phyloP scores from a whole-genome alignment of 2,888 invertebrate genomes.

The Andricus curvator region DNA sequence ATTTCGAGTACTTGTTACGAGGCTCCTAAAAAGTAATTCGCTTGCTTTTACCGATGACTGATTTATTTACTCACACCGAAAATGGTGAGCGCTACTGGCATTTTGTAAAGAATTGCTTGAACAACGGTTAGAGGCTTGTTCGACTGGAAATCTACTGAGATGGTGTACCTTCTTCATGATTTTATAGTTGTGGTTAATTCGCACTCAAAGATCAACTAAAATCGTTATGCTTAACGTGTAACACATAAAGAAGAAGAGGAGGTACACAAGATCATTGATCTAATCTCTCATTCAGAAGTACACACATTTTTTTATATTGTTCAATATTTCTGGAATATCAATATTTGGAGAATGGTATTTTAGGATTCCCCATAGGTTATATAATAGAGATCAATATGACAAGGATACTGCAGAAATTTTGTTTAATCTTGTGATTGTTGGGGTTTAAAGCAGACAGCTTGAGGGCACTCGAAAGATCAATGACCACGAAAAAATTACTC shows the following conservation, averaged over 20 bases:
- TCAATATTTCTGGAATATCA: neutral
- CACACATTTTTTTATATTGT: neutral
- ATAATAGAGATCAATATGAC: neutral
- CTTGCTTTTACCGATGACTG: conserved; percentile 20
- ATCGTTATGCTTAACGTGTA: neutral
- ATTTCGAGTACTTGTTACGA: conserved; percentile 30
- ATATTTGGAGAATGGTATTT: neutral
- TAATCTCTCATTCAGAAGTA: neutral
- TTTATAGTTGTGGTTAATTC: conserved; percentile 3
- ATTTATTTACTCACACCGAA: conserved; percentile 6
- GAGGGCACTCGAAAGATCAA: conserved; percentile 34
- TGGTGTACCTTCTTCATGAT: neutral
- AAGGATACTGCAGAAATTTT: neutral
- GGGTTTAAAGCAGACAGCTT: neutral
- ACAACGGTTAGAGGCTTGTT: neutral
- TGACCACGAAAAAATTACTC: conserved; percentile 38
- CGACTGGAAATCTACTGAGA: conserved; percentile 1
- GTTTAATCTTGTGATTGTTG: conserved; percentile 13
- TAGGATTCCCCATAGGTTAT: neutral
- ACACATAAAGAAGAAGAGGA: neutral
- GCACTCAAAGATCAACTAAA: neutral
- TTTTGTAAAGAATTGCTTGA: neutral
- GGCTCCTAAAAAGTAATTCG: conserved; percentile 32
- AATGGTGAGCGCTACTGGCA: neutral
- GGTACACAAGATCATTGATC: neutral